Evolutionary conservation across 2,888 invertebrate species (phyloP).

Genomic region (Tineola bisselliella): DNA sequence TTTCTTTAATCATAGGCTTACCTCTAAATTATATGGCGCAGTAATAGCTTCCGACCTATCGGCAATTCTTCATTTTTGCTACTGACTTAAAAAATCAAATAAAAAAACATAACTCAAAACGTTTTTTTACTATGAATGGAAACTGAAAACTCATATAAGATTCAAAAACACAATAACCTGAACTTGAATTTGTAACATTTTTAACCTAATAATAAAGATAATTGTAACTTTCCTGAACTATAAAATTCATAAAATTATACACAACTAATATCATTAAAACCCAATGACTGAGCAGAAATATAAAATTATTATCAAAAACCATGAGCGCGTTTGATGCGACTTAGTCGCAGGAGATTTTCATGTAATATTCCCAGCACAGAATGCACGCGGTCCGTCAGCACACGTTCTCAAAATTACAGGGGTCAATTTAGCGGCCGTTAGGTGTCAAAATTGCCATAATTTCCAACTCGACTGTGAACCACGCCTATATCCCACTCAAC

Average conservation of each 20-base stretch:
- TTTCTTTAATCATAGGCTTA: conserved; percentile 63
- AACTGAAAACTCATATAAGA: neutral
- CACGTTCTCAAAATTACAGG: conserved; percentile 57
- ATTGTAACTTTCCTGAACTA: neutral
- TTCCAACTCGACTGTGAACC: conserved; percentile 43
- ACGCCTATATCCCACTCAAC: conserved; percentile 31
- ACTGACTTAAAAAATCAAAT: conserved; percentile 34
- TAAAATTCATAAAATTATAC: neutral
- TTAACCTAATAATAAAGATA: neutral
- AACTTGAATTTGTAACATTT: neutral
- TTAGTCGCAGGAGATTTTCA: conserved; percentile 13
- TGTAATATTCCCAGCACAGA: conserved; percentile 24
- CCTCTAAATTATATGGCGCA: conserved; percentile 57
- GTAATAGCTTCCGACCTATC: conserved; percentile 62
- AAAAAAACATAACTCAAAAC: conserved; percentile 1
- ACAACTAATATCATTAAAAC: conserved; percentile 44
- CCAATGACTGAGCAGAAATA: conserved; percentile 48
- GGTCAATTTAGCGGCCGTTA: conserved; percentile 57
- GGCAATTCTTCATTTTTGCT: conserved; percentile 64
- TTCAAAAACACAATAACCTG: neutral
- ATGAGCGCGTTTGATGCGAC: conserved; percentile 29
- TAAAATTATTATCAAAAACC: conserved; percentile 52
- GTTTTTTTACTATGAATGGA: neutral
- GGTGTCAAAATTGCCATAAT: conserved; percentile 68
- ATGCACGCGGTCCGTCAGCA: conserved; percentile 28